Conservation (phyloP, 53 echinoderm and acorn worm species). For the Luidia sarsii region DNA sequence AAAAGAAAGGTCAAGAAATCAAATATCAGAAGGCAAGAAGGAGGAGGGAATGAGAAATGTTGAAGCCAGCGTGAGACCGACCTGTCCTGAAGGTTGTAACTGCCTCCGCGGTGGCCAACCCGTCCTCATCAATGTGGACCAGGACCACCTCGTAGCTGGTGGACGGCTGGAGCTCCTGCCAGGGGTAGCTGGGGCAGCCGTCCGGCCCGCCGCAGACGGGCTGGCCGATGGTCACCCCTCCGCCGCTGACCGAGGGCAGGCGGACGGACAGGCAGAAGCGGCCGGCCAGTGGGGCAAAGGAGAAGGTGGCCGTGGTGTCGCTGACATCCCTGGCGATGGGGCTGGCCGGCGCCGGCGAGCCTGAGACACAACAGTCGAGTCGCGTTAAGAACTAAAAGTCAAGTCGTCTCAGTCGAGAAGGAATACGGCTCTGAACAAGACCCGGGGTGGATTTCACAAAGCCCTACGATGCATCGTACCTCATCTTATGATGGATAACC, state of each 20-base stretch:
- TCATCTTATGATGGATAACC: no score
- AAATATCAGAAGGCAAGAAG: no score
- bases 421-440: no score
- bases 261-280: slow-evolving; percentile 18
- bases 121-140: neutral
- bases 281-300: slow-evolving; percentile 13
- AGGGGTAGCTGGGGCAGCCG: slow-evolving; percentile 18
- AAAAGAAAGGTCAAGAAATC: no score
- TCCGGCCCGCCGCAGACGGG: neutral
- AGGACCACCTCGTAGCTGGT: slow-evolving; percentile 16
- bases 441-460: no score
- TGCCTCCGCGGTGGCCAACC: slow-evolving; percentile 6
- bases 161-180: neutral
- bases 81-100: slow-evolving; percentile 10
- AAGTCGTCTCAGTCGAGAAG: no score
- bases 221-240: neutral
- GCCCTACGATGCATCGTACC: no score
- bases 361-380: no score
- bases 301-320: neutral
- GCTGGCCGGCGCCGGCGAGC: slow-evolving; percentile 1
- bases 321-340: neutral
- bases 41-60: no score
- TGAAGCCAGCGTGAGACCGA: neutral
- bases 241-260: slow-evolving; percentile 25
- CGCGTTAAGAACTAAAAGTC: no score